These are phyloP conservation scores for Melanerpes formicivorus DNA, from an alignment of 2,113 vertebrate genomes.

Conservation along the genomic window DNA sequence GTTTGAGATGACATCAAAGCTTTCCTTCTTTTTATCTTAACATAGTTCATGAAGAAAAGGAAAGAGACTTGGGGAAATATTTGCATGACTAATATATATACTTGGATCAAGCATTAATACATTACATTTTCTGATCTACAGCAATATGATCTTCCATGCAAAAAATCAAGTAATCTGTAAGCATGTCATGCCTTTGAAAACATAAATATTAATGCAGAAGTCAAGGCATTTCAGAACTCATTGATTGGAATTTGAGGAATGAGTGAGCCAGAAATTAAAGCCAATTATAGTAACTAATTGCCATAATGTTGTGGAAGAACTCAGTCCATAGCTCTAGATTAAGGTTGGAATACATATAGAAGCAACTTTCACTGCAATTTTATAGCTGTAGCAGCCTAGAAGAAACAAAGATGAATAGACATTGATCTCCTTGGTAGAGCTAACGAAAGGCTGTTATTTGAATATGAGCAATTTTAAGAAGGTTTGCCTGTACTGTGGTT, in stretches of 20 bases:
- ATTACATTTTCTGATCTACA: conserved; percentile 2
- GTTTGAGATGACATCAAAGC: conserved; percentile 22
- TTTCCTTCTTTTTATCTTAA: not conserved
- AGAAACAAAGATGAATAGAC: not conserved
- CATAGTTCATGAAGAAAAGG: not conserved
- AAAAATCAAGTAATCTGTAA: not conserved
- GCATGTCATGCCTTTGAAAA: not conserved
- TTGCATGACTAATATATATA: not conserved
- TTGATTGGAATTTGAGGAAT: conserved; percentile 12
- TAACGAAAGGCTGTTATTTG: conserved; percentile 1
- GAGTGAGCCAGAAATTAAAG: conserved; percentile 8
- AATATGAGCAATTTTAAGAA: not conserved
- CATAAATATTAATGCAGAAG: conserved; percentile 14
- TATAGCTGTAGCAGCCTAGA: not conserved
- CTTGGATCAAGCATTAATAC: not conserved
- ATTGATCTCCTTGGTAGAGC: not conserved
- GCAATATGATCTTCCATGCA: not conserved
- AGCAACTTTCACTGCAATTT: not conserved
- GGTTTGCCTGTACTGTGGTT: not conserved
- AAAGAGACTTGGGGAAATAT: not conserved
- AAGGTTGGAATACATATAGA: not conserved
- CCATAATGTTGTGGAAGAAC: not conserved
- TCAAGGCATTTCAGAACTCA: not conserved
- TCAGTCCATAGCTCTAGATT: not conserved
- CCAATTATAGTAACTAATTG: conserved; percentile 33